Evolutionary conservation across 2,888 invertebrate genomes (phyloP).

Genomic region (Prionchulus punctatus): DNA sequence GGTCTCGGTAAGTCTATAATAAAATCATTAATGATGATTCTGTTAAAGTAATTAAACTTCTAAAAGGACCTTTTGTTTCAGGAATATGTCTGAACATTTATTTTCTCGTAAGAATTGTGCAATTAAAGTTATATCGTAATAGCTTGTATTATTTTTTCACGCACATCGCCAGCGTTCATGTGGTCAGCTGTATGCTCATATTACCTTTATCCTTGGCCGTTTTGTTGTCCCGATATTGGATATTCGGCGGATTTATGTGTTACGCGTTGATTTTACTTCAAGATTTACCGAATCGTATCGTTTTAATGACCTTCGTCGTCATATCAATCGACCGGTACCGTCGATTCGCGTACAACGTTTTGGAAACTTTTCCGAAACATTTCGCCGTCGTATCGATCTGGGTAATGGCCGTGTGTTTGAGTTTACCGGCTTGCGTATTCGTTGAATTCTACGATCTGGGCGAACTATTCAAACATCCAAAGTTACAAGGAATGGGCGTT

Average conservation of each 20-base stretch:
- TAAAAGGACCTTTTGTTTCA: background rate
- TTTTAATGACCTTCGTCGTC: background rate
- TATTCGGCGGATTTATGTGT: background rate
- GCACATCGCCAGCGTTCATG: background rate
- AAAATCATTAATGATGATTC: background rate
- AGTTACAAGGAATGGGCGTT: background rate
- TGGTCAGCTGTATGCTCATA: background rate
- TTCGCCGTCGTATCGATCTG: background rate
- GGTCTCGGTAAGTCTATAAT: background rate
- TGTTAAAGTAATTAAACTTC: too few relatives aligned
- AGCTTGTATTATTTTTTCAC: background rate
- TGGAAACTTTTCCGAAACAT: background rate
- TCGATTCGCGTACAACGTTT: background rate
- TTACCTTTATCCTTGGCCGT: background rate
- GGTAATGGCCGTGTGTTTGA: background rate
- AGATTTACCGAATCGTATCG: background rate
- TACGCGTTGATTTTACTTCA: background rate
- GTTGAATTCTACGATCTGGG: background rate
- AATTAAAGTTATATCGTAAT: background rate
- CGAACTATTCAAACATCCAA: background rate
- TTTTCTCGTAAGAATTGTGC: background rate
- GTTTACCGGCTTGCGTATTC: background rate
- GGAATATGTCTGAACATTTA: background rate
- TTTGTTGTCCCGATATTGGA: background rate
- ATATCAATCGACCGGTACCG: background rate